These are phyloP conservation scores for Balanococcus diminutus DNA, from an alignment of 2,888 invertebrate genomes.

Conservation along the genomic window DNA sequence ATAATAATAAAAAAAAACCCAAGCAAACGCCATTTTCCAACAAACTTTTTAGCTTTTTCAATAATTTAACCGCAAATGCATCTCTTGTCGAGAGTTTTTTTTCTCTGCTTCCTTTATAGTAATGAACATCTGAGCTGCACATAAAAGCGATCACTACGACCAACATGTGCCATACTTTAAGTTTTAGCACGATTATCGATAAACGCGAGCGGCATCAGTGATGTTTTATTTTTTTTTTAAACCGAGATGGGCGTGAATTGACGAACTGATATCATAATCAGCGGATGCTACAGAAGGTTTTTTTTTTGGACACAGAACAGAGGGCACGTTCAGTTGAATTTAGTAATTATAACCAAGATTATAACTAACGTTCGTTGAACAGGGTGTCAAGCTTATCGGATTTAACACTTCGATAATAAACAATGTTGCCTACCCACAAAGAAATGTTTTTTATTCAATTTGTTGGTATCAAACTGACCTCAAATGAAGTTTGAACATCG, in stretches of 20 bases:
- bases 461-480: no score
- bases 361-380: no score
- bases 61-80: neutral
- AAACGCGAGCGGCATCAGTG: neutral
- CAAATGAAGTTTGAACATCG: no score
- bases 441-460: no score
- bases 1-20: slow-evolving; percentile 25
- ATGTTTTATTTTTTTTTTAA: neutral
- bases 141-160: neutral
- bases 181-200: neutral
- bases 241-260: neutral
- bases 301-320: neutral
- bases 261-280: neutral
- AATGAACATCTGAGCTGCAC: neutral
- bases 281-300: neutral
- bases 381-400: no score
- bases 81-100: neutral
- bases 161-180: neutral
- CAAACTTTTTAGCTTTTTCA: neutral
- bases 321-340: no score
- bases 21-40: neutral
- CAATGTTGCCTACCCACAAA: no score
- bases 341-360: no score
- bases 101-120: neutral
- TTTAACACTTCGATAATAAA: no score